A percentile compares a stretch with the other conserved stretches of the same genome.
Conservation (phyloP, 2,888 invertebrate genomes). For the Adineta ricciae region DNA sequence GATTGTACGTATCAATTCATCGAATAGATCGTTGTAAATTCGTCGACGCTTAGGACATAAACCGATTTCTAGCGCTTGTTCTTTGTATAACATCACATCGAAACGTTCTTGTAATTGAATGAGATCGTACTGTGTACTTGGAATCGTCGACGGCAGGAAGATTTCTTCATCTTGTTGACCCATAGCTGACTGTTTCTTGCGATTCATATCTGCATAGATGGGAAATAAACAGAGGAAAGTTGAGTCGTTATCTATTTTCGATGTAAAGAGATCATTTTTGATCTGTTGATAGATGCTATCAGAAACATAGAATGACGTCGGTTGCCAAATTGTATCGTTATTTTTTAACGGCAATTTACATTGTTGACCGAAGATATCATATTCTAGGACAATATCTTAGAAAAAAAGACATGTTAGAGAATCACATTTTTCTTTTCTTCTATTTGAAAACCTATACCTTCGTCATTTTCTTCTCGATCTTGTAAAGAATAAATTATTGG, state of each 20-base stretch:
- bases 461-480: neutral
- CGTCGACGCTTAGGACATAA: constrained; percentile 4
- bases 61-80: neutral
- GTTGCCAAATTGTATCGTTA: neutral
- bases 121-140: neutral
- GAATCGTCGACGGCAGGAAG: neutral
- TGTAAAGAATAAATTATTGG: neutral
- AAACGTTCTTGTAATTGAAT: constrained; percentile 6
- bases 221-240: too few relatives aligned
- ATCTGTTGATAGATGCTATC: too few relatives aligned
- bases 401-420: too few relatives aligned
- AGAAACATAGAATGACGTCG: too few relatives aligned
- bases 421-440: too few relatives aligned
- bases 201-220: neutral
- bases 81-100: neutral
- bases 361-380: neutral
- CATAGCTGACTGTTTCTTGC: neutral
- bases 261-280: neutral
- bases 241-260: neutral
- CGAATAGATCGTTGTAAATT: neutral
- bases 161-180: neutral
- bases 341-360: neutral
- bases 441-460: neutral
- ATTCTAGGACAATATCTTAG: neutral
- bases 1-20: neutral